Evolutionary conservation across 2,888 invertebrate genomes (phyloP).

Genomic region (Tyria jacobaeae): DNA sequence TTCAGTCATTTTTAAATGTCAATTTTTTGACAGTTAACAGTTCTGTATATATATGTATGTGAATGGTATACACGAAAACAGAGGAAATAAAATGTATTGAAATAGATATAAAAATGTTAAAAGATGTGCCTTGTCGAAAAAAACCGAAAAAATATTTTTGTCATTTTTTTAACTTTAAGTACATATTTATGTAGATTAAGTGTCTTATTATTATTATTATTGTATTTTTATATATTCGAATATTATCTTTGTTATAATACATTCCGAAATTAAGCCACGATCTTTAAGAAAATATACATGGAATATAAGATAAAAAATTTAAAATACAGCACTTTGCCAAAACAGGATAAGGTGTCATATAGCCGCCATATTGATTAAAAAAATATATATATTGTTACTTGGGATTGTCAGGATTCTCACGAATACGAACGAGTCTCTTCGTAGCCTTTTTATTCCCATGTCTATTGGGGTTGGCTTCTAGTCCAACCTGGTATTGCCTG

Average conservation of each 20-base stretch:
- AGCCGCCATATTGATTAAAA: too few species aligned
- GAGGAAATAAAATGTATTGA: slow-evolving; percentile 11
- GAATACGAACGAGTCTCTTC: too few species aligned
- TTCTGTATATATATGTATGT: slow-evolving; percentile 35
- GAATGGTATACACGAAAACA: slow-evolving; percentile 29
- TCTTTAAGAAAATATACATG: slow-evolving; percentile 28
- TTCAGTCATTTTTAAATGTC: not conserved
- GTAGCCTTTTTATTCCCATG: too few species aligned
- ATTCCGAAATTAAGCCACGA: slow-evolving; percentile 36
- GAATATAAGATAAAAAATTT: too few species aligned
- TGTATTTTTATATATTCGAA: slow-evolving; percentile 31
- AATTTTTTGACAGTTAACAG: slow-evolving; percentile 14
- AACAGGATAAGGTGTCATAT: too few species aligned
- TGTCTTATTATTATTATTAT: slow-evolving; percentile 19
- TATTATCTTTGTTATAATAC: slow-evolving; percentile 31
- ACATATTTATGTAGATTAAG: slow-evolving; percentile 48
- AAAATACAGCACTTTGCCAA: too few species aligned
- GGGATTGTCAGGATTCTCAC: too few species aligned
- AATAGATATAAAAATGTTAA: slow-evolving; percentile 34
- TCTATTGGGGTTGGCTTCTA: too few species aligned
- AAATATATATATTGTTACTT: too few species aligned
- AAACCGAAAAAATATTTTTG: slow-evolving; percentile 35
- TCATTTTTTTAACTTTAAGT: slow-evolving; percentile 35
- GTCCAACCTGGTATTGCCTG: too few species aligned
- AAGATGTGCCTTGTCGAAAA: slow-evolving; percentile 56